Conservation (phyloP, 2,888 invertebrate genomes). For the Mantis religiosa region DNA sequence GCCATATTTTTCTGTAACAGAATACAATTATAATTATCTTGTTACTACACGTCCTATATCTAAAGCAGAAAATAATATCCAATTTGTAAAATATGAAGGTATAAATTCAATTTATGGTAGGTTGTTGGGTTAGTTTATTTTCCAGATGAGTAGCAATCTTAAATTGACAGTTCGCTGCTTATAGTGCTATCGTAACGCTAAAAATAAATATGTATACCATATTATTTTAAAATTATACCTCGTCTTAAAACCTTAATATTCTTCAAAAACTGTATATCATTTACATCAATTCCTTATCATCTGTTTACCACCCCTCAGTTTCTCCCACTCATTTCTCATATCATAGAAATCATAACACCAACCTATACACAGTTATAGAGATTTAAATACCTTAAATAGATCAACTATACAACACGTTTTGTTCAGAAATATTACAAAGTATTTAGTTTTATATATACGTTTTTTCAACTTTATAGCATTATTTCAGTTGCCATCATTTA, state of each 20-base stretch:
- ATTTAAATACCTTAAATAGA: too few relatives aligned
- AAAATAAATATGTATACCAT: neutral
- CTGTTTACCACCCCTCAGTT: neutral
- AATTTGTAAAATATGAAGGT: neutral
- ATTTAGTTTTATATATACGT: too few relatives aligned
- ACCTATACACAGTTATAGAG: neutral
- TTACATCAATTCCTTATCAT: neutral
- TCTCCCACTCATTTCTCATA: neutral
- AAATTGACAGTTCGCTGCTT: neutral
- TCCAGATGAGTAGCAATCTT: neutral
- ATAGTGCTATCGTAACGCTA: neutral
- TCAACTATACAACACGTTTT: too few relatives aligned
- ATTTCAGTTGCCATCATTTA: neutral
- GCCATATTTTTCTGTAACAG: slow-evolving; percentile 53
- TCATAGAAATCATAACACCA: neutral
- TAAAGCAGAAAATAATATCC: neutral
- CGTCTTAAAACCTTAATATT: neutral
- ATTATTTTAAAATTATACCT: neutral
- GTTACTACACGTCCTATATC: neutral
- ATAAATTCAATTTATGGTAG: neutral
- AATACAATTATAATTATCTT: neutral
- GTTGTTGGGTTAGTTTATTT: neutral
- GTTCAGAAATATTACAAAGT: too few relatives aligned
- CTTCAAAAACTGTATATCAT: neutral
- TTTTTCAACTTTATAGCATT: neutral